Evolutionary conservation across 1,140 invertebrate genomes (phyloP), one percentile per base, ranked within the genome.

Genomic region (Drosophila asahinai): DNA sequence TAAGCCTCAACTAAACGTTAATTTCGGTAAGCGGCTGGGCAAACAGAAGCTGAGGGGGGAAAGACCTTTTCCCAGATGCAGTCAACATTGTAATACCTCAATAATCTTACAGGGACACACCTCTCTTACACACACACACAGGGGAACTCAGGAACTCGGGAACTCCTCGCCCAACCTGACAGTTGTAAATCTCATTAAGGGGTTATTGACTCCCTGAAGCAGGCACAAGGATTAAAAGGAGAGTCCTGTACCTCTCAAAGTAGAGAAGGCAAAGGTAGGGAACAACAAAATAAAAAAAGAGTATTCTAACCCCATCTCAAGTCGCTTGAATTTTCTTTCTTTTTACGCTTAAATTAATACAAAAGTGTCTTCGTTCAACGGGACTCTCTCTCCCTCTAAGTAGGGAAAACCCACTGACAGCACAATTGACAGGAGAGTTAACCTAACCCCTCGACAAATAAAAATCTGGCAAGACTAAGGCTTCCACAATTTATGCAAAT

Each of bases 291-390:
- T 25, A 19, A 45, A 70, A 55, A 52, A 68, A 27, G 25, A 47
- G 52, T 47, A 67, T 57, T 54, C 43, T 67, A 67, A 71, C 42
- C 54, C 59, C 59, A 65, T 63, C 64, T 64, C 52, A 51, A 61
- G 73, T 51, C 54, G 64, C 57, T 52, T 73, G 71, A 86, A 82
- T 72, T 87, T 80, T 87, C 86, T 82, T 89, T 90, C 86, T 82
- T 81, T 89, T 84, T 86, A 91, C 86, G 86, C 86, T 90, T 90
- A 81, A 90, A 90, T 90, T 90, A 90, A 90, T 90, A 90, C 79
- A 80, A 90, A 89, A 86, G 81, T 90, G 86, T 89, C 87, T 89
- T 80, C 40, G 33, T n/a, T 55, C 38, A 73, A 49, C 48, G 47
- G 59, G 48, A 62, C 43, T 45, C 27, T 30, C 48, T 51, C 59